These are phyloP conservation scores for Litocranius walleri DNA, from an alignment of 2,113 vertebrate species.

Conservation along the genomic window DNA sequence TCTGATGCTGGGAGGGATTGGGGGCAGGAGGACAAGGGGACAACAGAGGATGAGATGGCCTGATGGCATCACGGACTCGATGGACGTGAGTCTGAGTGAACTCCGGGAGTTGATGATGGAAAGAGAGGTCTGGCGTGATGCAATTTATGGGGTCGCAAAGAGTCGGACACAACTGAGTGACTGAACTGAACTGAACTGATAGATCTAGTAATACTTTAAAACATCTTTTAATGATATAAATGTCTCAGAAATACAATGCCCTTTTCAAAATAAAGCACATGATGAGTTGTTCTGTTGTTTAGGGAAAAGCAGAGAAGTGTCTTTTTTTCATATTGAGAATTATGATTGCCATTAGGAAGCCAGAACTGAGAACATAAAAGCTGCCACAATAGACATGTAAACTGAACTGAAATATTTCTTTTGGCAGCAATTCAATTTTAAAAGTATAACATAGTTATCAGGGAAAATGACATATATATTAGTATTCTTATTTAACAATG, in stretches of 20 bases:
- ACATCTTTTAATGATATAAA: not conserved
- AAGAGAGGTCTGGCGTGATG: no score
- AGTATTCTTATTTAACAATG: conserved; percentile 51
- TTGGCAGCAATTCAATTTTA: conserved; percentile 41
- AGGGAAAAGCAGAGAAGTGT: not conserved
- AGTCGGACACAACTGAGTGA: rapidly evolving
- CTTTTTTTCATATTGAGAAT: not conserved
- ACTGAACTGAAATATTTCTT: conserved; percentile 58
- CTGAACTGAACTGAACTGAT: no score
- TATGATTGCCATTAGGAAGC: not conserved
- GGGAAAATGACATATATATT: conserved; percentile 24
- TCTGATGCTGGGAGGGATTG: no score
- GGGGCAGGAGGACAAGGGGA: no score
- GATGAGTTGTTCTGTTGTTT: not conserved
- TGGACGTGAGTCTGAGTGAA: no score
- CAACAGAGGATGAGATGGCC: no score
- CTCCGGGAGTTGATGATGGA: no score
- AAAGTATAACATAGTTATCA: conserved; percentile 48
- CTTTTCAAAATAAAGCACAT: not conserved
- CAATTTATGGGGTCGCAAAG: rapidly evolving
- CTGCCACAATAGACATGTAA: conserved; percentile 51
- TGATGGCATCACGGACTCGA: no score
- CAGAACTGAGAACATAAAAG: conserved; percentile 12
- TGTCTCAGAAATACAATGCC: not conserved
- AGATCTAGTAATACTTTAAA: not conserved